phyloP scores from a whole-genome alignment of 1,140 invertebrate species.

The Matsumurasca onukii region DNA sequence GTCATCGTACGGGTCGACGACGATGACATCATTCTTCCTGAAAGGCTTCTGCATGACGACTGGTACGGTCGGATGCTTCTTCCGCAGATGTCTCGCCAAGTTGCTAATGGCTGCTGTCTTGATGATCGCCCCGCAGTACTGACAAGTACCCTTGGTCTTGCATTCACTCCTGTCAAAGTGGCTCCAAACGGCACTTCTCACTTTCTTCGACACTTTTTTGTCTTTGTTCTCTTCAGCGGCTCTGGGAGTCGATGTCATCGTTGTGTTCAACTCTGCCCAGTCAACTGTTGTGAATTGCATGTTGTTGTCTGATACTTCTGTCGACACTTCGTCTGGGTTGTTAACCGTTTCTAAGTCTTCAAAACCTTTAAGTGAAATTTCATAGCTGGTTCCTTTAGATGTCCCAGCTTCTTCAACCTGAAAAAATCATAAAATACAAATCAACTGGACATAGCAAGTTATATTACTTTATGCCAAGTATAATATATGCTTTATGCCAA shows the following conservation, averaged over 20 bases:
- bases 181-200: neutral
- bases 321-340: no score
- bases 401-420: no score
- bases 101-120: conserved; percentile 1
- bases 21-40: neutral
- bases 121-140: neutral
- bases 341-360: neutral
- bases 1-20: no score
- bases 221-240: neutral
- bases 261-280: no score
- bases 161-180: neutral
- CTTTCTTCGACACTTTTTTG: neutral
- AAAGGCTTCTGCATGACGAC: neutral
- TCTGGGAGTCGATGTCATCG: neutral
- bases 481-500: no score
- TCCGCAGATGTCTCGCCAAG: conserved; percentile 1
- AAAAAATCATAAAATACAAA: no score
- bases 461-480: no score
- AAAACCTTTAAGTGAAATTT: neutral
- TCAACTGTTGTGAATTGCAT: no score
- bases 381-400: no score
- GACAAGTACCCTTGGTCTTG: neutral
- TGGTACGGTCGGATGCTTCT: neutral
- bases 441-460: no score
- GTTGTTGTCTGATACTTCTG: no score